Percentiles rank a stretch among this genome's conserved stretches.
phyloP scores from a whole-genome alignment of 2,797 vertebrate genomes.

The Heterohyrax brucei region DNA sequence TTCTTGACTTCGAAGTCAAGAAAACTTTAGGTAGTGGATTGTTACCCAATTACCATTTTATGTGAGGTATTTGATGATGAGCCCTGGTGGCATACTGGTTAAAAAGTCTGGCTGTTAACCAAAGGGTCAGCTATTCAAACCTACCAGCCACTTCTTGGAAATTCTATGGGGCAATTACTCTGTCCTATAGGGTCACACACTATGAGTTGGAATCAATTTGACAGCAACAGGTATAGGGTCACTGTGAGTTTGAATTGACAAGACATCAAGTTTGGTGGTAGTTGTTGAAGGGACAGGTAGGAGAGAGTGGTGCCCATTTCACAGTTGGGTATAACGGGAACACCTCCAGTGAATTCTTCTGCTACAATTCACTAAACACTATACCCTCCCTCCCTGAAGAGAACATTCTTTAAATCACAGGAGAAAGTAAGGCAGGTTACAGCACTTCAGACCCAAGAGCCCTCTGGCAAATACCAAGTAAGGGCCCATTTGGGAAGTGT shows the following conservation, averaged over 20 bases:
- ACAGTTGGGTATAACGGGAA: neutral
- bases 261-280: too few species aligned
- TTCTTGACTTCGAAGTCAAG: slow-evolving; percentile 16
- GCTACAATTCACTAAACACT: neutral
- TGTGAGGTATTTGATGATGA: neutral
- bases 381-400: neutral
- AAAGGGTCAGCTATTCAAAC: too few species aligned
- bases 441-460: neutral
- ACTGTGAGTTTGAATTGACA: too few species aligned
- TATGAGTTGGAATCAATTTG: too few species aligned
- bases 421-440: neutral
- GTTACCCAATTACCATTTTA: neutral
- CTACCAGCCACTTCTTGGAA: too few species aligned
- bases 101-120: too few species aligned
- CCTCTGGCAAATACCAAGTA: neutral
- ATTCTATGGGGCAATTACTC: too few species aligned
- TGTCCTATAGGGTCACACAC: too few species aligned
- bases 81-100: too few species aligned
- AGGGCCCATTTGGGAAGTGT: neutral
- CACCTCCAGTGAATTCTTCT: neutral
- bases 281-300: neutral
- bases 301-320: neutral
- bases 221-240: too few species aligned
- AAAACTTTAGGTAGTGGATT: neutral
- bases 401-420: neutral